Evolutionary conservation across 2,888 invertebrate genomes (phyloP).

Genomic region (Eristalinus aeneus): DNA sequence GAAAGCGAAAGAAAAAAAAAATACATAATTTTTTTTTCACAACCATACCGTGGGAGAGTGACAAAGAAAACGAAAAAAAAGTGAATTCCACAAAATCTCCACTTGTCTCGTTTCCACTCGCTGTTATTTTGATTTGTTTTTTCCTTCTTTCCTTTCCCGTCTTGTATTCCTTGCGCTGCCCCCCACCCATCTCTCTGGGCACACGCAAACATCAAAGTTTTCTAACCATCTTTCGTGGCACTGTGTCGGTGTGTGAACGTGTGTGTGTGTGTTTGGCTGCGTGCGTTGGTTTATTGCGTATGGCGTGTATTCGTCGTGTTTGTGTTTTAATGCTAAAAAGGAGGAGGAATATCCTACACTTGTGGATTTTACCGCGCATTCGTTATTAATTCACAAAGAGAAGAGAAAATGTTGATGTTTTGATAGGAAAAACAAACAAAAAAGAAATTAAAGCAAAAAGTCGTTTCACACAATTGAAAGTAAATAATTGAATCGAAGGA

Average conservation of each 20-base stretch:
- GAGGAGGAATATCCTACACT: slow-evolving; percentile 54
- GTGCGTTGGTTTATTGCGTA: neutral
- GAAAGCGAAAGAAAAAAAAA: slow-evolving; percentile 8
- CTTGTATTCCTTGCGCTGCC: slow-evolving; percentile 9
- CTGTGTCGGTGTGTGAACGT: neutral
- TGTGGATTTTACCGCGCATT: slow-evolving; percentile 66
- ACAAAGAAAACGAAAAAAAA: slow-evolving; percentile 17
- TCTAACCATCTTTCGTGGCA: slow-evolving; percentile 17
- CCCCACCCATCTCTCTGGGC: neutral
- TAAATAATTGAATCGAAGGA: neutral
- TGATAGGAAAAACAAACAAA: neutral
- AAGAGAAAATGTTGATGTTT: neutral
- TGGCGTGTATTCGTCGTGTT: neutral
- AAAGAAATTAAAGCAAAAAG: neutral
- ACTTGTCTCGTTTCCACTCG: slow-evolving; percentile 51
- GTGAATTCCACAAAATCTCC: slow-evolving; percentile 19
- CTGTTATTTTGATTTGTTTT: neutral
- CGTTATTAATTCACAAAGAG: slow-evolving; percentile 1
- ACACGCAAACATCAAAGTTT: slow-evolving; percentile 4
- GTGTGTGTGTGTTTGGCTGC: slow-evolving; percentile 2
- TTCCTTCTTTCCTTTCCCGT: neutral
- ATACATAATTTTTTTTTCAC: slow-evolving; percentile 14
- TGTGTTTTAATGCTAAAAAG: slow-evolving; percentile 20
- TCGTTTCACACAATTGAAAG: neutral
- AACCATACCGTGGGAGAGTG: slow-evolving; percentile 6